Base-by-base conservation (phyloP, 2,113 vertebrate genomes). In the Scophthalmus maximus region DNA sequence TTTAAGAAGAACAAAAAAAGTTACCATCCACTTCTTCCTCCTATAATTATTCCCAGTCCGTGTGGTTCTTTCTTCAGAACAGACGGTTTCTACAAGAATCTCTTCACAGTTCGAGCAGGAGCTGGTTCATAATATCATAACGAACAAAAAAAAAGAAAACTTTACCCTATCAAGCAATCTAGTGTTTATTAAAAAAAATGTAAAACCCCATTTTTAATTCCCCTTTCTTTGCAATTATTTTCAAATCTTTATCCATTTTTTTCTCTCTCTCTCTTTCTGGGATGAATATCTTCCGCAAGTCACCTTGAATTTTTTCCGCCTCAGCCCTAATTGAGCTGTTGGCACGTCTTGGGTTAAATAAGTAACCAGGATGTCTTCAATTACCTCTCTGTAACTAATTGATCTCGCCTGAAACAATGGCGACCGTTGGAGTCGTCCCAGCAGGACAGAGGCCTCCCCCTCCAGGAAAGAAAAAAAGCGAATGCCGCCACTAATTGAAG, bases 351-450 rank as follows among this genome's bases (percentile, higher is more conserved):
- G 59, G n/a, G 70, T 78, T 89, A 87, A 89, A 82, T 87, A 78
- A 76, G 47, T 83, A 22, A 57, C 72, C 64, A 26, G 65, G 79
- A 67, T 55, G 74, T 53, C 38, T 76, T 78, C 83, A 86, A 76
- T 89, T 83, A 85, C 67, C 73, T 76, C 70, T 78, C 58, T 66
- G 75, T 83, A 78, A 87, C 82, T 90, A 90, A 90, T 90, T 87
- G 84, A 90, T 81, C 78, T 73, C 6, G 78, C 73, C 82, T 74
- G 76, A 87, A 87, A 91, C 86, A 84, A 82, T 75, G 78, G 70
- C 80, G n/a, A 71, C 65, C 60, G 6, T 47, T 55, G 38, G 67
- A 79, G 70, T 9, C 11, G 47, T 91, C 86, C 84, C 85, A 80
- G 74, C 65, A 80, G 81, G 66, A 69, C 64, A 0, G 23, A 15